Evolutionary conservation across 2,113 vertebrate species (phyloP).

Genomic region (Tupaia tana): DNA sequence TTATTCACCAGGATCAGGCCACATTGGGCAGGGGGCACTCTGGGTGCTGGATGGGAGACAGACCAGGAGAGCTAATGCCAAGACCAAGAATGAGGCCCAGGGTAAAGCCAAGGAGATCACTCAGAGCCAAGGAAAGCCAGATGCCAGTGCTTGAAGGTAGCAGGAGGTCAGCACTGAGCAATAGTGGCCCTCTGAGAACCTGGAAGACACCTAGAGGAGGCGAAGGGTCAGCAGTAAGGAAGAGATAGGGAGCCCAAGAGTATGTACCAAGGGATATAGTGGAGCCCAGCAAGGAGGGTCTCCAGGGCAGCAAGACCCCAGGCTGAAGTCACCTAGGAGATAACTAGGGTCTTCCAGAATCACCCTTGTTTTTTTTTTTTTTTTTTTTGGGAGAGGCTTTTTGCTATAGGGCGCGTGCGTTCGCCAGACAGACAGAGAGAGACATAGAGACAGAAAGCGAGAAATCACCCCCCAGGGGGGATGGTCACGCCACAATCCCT

Average conservation of each 20-base stretch:
- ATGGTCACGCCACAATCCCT: no score
- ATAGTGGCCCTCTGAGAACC: background rate
- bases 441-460: no score
- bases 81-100: background rate
- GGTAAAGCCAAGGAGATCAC: slow-evolving; percentile 41
- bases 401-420: no score
- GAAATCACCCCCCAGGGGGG: no score
- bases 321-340: background rate
- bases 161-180: background rate
- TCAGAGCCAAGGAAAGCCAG: slow-evolving; percentile 52
- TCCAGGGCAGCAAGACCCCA: background rate
- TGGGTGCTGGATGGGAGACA: slow-evolving; percentile 13
- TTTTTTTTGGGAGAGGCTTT: no score
- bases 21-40: background rate
- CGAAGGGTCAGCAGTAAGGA: background rate
- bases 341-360: background rate
- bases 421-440: no score
- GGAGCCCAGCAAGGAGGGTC: background rate
- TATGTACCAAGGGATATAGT: no score
- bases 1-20: background rate
- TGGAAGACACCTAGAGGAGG: slow-evolving; percentile 11
- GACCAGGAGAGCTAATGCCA: background rate
- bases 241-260: background rate
- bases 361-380: background rate
- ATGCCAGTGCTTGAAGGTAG: background rate